These are phyloP conservation scores for Cichladusa arquata DNA, from an alignment of 2,113 vertebrate genomes.

Conservation along the genomic window DNA sequence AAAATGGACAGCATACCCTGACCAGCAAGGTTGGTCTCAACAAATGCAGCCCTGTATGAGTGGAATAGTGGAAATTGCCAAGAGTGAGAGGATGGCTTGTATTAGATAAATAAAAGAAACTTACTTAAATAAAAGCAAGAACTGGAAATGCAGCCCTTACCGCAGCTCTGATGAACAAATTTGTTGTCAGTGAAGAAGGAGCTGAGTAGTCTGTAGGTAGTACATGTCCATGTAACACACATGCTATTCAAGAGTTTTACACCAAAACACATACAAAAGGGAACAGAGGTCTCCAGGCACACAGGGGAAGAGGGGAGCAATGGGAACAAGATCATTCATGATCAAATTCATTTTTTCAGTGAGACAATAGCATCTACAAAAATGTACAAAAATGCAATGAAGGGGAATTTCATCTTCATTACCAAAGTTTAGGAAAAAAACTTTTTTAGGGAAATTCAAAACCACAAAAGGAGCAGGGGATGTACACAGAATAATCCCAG, in stretches of 20 bases:
- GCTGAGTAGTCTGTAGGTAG: neutral
- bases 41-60: neutral
- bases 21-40: neutral
- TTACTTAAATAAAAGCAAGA: neutral
- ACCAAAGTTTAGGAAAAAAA: neutral
- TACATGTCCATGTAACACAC: neutral
- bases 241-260: neutral
- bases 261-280: neutral
- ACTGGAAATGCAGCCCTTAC: neutral
- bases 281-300: neutral
- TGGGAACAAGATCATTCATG: neutral
- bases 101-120: neutral
- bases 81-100: neutral
- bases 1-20: neutral
- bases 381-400: neutral
- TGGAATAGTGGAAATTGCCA: neutral
- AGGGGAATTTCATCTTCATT: neutral
- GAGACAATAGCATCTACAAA: neutral
- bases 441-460: slow-evolving; percentile 34
- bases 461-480: neutral
- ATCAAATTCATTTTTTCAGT: neutral
- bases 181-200: neutral
- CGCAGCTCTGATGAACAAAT: neutral
- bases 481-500: slow-evolving; percentile 15
- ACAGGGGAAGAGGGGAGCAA: neutral